Evolutionary conservation across 2,113 vertebrate genomes (phyloP).

Genomic region (Nipponia nippon): DNA sequence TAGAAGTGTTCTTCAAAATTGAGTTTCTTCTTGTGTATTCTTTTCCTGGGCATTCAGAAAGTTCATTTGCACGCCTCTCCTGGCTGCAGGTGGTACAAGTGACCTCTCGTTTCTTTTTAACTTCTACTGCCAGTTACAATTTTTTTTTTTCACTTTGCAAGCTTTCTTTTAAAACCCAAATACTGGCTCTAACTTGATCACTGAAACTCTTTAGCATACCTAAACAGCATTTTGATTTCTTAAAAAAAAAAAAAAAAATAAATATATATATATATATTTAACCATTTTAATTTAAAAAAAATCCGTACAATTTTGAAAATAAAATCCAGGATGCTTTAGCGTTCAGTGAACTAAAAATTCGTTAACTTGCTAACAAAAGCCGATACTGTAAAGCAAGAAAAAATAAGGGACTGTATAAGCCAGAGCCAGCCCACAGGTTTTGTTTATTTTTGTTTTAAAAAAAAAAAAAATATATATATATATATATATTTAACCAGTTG

Average conservation of each 20-base stretch:
- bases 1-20: background rate
- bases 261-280: no score
- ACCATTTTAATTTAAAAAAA: no score
- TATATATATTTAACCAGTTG: background rate
- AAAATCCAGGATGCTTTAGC: background rate
- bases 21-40: background rate
- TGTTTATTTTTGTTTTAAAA: background rate
- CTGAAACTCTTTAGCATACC: background rate
- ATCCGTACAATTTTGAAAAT: background rate
- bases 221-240: background rate
- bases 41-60: no score
- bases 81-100: no score
- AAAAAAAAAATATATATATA: no score
- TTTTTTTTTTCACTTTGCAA: background rate
- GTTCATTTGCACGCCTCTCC: no score
- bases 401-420: background rate
- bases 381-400: background rate
- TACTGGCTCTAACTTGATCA: background rate
- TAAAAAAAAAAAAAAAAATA: background rate
- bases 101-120: background rate
- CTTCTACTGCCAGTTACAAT: no score
- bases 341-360: background rate
- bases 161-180: background rate
- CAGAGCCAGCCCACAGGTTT: background rate
- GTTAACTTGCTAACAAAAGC: background rate